These are phyloP conservation scores for Ochotona princeps DNA, from an alignment of 2,113 vertebrate genomes.

Conservation along the genomic window DNA sequence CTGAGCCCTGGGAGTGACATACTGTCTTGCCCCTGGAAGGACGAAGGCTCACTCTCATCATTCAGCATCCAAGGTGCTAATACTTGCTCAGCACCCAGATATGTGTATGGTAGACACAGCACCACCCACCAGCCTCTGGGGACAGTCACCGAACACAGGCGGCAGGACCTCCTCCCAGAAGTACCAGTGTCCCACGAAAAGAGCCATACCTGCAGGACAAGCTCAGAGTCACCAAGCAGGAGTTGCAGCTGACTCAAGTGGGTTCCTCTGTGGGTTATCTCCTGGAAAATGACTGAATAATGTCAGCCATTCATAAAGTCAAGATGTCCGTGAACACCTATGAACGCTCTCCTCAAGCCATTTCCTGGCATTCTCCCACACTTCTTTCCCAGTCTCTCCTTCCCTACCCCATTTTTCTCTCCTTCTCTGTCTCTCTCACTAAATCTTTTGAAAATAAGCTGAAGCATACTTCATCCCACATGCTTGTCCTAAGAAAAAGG, in stretches of 20 bases:
- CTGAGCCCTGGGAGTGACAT: too few relatives aligned
- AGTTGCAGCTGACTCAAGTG: neutral
- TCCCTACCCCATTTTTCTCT: too few relatives aligned
- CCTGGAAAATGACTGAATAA: neutral
- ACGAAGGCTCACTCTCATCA: neutral
- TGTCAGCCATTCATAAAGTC: neutral
- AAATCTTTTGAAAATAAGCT: neutral
- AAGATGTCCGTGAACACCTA: neutral
- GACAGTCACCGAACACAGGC: neutral
- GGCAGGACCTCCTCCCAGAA: neutral
- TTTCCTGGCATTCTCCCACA: neutral
- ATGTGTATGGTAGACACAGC: too few relatives aligned
- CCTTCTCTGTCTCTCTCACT: neutral
- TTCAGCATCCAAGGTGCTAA: accelerated
- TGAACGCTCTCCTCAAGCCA: accelerated
- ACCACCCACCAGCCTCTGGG: neutral
- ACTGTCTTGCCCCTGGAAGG: too few relatives aligned
- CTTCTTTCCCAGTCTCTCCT: accelerated
- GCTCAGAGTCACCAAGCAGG: neutral
- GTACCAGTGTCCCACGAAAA: neutral
- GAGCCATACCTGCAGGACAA: neutral
- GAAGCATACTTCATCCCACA: neutral
- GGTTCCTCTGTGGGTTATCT: neutral
- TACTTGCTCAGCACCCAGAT: neutral
- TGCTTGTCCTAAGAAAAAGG: neutral